Conservation (phyloP, 2,113 vertebrate species). For the Hippolais icterina region DNA sequence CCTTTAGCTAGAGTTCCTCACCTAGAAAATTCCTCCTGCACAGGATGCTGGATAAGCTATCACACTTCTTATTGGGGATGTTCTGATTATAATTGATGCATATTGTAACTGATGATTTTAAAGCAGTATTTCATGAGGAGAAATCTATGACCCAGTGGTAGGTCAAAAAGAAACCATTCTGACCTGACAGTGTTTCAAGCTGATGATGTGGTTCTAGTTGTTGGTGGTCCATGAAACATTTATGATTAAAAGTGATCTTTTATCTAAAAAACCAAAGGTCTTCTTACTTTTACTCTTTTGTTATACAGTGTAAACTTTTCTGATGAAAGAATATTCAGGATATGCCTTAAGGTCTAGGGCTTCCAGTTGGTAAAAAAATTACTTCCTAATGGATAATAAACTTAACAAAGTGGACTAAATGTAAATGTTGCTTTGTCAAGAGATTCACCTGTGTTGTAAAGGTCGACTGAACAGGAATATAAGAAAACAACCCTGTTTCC, state of each 20-base stretch:
- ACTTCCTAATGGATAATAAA: neutral
- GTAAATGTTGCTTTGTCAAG: neutral
- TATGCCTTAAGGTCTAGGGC: neutral
- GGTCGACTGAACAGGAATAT: neutral
- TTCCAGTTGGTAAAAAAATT: neutral
- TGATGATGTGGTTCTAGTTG: neutral
- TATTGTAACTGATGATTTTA: neutral
- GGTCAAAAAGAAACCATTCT: neutral
- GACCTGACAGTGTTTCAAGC: neutral
- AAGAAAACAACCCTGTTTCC: neutral
- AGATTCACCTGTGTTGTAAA: neutral
- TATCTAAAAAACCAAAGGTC: neutral
- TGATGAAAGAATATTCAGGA: neutral
- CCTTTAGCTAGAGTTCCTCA: neutral
- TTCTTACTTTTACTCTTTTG: neutral
- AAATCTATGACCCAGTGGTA: neutral
- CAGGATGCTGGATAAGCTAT: neutral
- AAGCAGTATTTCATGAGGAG: neutral
- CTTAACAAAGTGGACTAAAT: neutral
- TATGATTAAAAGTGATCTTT: neutral
- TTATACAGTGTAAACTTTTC: neutral
- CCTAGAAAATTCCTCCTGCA: neutral
- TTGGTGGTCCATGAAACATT: neutral
- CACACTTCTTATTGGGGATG: neutral
- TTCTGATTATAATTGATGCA: neutral